Conservation (phyloP, 1,140 invertebrate genomes). For the Phymorhynchus buccinoides region DNA sequence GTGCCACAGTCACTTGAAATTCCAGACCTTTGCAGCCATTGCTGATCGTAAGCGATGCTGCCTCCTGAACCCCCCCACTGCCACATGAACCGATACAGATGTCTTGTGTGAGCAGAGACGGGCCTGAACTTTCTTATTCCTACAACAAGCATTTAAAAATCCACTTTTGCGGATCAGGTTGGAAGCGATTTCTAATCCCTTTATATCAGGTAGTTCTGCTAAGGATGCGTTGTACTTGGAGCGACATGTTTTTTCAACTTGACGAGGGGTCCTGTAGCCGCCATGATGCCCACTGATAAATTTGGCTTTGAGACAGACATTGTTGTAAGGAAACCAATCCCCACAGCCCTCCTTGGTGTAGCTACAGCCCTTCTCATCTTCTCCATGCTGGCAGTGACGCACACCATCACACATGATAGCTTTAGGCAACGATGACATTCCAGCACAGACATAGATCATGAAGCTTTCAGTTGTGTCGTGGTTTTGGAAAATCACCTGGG, state of each 20-base stretch:
- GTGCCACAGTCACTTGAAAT: neutral
- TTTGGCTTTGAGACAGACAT: neutral
- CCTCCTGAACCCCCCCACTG: conserved; percentile 30
- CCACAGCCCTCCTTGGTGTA: conserved; percentile 6
- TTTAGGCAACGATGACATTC: neutral
- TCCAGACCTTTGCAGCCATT: neutral
- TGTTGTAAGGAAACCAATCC: conserved; percentile 19
- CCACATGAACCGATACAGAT: conserved; percentile 23
- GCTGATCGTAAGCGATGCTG: conserved; percentile 11
- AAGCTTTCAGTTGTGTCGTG: neutral
- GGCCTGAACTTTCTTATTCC: neutral
- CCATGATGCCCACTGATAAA: neutral
- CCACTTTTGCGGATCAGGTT: conserved; percentile 4
- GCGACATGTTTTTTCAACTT: neutral
- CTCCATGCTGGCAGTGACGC: conserved; percentile 2
- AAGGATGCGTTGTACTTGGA: neutral
- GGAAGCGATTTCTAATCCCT: neutral
- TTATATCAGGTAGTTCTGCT: neutral
- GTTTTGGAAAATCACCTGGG: too few relatives aligned
- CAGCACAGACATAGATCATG: neutral
- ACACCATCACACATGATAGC: conserved; percentile 10
- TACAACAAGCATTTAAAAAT: neutral
- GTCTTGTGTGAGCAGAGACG: neutral
- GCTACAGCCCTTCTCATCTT: conserved; percentile 9
- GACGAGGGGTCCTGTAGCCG: neutral